These are phyloP conservation scores for Tachystola acroxantha DNA, from an alignment of 2,888 invertebrate species.

Conservation along the genomic window DNA sequence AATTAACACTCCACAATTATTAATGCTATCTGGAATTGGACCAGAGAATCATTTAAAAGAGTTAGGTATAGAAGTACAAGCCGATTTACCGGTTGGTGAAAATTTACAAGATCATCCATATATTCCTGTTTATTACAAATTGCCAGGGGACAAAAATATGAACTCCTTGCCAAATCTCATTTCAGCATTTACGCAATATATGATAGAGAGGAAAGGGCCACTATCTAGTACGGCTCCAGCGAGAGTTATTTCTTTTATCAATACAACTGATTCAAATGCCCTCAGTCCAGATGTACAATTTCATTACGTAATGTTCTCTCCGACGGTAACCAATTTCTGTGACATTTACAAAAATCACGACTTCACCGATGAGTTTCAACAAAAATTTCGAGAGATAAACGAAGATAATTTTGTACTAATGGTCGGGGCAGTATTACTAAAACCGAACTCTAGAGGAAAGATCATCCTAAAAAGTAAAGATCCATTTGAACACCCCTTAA, in stretches of 20 bases:
- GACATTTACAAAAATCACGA: constrained; percentile 37
- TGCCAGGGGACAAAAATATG: constrained; percentile 34
- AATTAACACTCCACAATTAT: constrained; percentile 70
- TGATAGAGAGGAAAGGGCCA: constrained; percentile 60
- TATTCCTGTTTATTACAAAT: constrained; percentile 46
- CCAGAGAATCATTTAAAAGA: constrained; percentile 53
- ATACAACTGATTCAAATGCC: constrained; percentile 42
- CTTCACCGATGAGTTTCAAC: constrained; percentile 31
- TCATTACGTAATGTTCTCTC: constrained; percentile 38
- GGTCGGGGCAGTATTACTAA: constrained; percentile 77
- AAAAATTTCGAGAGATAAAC: constrained; percentile 35
- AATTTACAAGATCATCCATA: constrained; percentile 74
- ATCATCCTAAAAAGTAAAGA: constrained; percentile 82
- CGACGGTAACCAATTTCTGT: constrained; percentile 19
- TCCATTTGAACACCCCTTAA: constrained; percentile 82
- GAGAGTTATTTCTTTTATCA: constrained; percentile 42
- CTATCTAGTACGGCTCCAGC: constrained; percentile 58
- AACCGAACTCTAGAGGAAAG: constrained; percentile 83
- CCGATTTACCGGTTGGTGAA: constrained; percentile 69
- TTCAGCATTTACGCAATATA: constrained; percentile 55
- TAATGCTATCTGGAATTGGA: constrained; percentile 74
- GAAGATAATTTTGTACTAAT: constrained; percentile 47
- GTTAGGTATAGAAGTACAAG: constrained; percentile 49
- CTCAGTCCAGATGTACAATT: constrained; percentile 44
- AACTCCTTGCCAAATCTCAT: constrained; percentile 34